These are phyloP conservation scores for Fissipunctia ypsillon DNA, from an alignment of 2,888 invertebrate species.

Conservation along the genomic window DNA sequence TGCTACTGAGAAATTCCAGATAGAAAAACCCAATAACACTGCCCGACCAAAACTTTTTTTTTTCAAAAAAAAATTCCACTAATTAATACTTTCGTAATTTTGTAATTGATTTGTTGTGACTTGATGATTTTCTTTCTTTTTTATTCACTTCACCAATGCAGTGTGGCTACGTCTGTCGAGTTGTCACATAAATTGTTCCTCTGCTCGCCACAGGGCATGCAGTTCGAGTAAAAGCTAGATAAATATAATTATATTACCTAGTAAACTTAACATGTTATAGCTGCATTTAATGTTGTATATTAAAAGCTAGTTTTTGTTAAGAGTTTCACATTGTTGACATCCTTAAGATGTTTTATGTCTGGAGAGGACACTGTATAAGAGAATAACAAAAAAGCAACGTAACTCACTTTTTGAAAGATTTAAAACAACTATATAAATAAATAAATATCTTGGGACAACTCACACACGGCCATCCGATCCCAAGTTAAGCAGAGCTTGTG, in stretches of 20 bases:
- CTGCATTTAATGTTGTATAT: slow-evolving; percentile 14
- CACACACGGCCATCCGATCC: too few relatives aligned
- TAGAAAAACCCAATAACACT: too few relatives aligned
- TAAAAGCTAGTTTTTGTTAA: slow-evolving; percentile 39
- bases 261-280: neutral
- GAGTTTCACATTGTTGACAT: slow-evolving; percentile 50
- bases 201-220: neutral
- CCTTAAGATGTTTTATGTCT: slow-evolving; percentile 23
- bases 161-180: neutral
- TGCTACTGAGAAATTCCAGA: too few relatives aligned
- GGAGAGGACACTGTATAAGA: neutral
- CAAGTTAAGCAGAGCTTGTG: too few relatives aligned
- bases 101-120: too few relatives aligned
- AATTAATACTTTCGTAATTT: too few relatives aligned
- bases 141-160: neutral
- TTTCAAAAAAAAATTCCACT: too few relatives aligned
- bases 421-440: too few relatives aligned
- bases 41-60: too few relatives aligned
- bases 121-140: neutral
- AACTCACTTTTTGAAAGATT: neutral
- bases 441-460: too few relatives aligned
- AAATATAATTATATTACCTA: slow-evolving; percentile 9
- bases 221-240: slow-evolving; percentile 4
- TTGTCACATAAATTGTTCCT: neutral
- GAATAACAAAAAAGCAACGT: neutral